Conservation (phyloP, 2,888 invertebrate species). For the Prenolepis imparis region DNA sequence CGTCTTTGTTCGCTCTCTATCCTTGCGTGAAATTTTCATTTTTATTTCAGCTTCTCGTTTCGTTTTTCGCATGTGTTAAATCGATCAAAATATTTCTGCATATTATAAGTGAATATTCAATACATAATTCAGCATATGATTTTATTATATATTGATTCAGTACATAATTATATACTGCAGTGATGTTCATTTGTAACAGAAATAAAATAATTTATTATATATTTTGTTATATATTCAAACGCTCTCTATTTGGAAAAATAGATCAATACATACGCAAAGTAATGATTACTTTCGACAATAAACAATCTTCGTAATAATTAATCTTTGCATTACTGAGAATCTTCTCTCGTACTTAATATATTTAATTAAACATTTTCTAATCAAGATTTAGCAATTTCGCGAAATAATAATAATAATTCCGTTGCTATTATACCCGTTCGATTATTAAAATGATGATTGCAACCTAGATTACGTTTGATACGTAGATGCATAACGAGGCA, state of each 20-base stretch:
- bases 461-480: slow-evolving; percentile 62
- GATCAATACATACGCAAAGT: neutral
- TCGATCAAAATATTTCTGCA: neutral
- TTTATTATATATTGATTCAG: too few relatives aligned
- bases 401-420: slow-evolving; percentile 24
- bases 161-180: too few relatives aligned
- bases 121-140: neutral
- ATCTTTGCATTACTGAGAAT: neutral
- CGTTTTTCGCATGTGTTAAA: slow-evolving; percentile 18
- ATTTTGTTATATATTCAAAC: neutral
- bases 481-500: slow-evolving; percentile 66
- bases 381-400: neutral
- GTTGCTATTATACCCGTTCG: slow-evolving; percentile 30
- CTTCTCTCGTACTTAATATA: too few relatives aligned
- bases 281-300: neutral
- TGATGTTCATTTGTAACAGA: too few relatives aligned
- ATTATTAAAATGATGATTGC: slow-evolving; percentile 64
- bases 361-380: neutral
- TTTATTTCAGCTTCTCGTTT: slow-evolving; percentile 8
- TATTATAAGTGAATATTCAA: neutral
- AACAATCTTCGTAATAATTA: neutral
- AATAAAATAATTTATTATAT: too few relatives aligned
- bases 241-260: neutral
- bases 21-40: slow-evolving; percentile 28
- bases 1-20: slow-evolving; percentile 27